Evolutionary conservation across 2,113 vertebrate species (phyloP).

Genomic region (Collichthys lucidus): DNA sequence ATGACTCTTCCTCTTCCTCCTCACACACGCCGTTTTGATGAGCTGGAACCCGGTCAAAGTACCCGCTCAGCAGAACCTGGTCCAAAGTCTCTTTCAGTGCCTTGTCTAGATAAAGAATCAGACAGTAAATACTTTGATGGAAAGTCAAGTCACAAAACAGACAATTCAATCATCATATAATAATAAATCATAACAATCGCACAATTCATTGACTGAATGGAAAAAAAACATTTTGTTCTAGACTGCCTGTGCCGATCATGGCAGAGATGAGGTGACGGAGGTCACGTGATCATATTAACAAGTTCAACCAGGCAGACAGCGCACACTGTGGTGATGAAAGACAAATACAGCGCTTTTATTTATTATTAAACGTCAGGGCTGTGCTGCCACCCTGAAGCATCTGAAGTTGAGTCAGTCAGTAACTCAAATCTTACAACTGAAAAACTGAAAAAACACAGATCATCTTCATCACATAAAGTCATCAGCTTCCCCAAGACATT

Average conservation of each 20-base stretch:
- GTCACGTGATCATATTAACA: neutral
- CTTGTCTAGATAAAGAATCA: slow-evolving; percentile 87
- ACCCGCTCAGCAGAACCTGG: slow-evolving; percentile 92
- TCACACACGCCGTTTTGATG: slow-evolving; percentile 95
- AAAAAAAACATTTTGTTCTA: too few relatives aligned
- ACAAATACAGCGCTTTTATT: neutral
- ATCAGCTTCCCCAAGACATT: too few relatives aligned
- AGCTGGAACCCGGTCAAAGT: slow-evolving; percentile 92
- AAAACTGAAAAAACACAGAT: too few relatives aligned
- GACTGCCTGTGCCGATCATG: too few relatives aligned
- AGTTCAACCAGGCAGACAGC: neutral
- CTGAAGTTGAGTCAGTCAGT: too few relatives aligned
- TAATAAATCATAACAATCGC: too few relatives aligned
- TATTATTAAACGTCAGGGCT: neutral
- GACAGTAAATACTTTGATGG: neutral
- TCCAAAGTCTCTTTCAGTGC: slow-evolving; percentile 91
- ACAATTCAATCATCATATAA: neutral
- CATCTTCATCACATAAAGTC: too few relatives aligned
- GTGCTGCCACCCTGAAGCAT: neutral
- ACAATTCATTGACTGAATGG: too few relatives aligned
- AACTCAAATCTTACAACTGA: too few relatives aligned
- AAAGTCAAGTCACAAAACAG: slow-evolving; percentile 4
- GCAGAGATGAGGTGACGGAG: neutral
- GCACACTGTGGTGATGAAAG: neutral
- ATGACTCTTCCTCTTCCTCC: slow-evolving; percentile 89